Base-by-base conservation (phyloP, 2,797 vertebrate genomes). In the Naso thynnoides region DNA sequence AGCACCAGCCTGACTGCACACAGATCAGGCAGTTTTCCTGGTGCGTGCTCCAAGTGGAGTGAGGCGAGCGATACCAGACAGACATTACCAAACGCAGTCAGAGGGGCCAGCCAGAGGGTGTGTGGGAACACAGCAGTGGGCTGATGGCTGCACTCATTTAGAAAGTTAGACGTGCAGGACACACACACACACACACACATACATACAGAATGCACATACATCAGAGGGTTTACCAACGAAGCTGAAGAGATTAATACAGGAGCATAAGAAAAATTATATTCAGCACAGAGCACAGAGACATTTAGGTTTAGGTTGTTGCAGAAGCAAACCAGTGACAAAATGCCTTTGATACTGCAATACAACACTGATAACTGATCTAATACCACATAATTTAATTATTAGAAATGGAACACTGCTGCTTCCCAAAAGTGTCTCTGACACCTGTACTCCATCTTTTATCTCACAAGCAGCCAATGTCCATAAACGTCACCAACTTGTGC, bases 61-160 rank as follows among this genome's bases (percentile, higher is more conserved):
- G 82, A 86, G 73, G 79, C 76, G 70, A 79, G 86, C 74, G 72
- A 82, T 68, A 75, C 85, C 82, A 88, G 81, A 85, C 86, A 87
- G 84, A 88, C 87, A 86, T 91, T 84, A 92, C 87, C 79, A 62
- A 88, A 90, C 59, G 49, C 70, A 77, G 78, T 70, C 68, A 61
- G 78, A 86, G 86, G 76, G 86, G 88, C 88, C 85, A 86, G 84
- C 82, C 84, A 83, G 63, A 83, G 81, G 84, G 73, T 83, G 84
- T 83, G 83, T 78, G 79, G 79, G 73, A 85, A 80, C 68, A 76
- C 73, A 27, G 70, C 70, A 26, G 27, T 11, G 73, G 81, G 73
- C 78, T 79, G 86, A 86, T 24, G 70, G 72, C 65, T 86, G 58
- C 68, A 70, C 74, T 82, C 47, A 31, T 74, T 73, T 64, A 71